Conservation (phyloP, 2,888 invertebrate species). For the Drosophila emarginata region DNA sequence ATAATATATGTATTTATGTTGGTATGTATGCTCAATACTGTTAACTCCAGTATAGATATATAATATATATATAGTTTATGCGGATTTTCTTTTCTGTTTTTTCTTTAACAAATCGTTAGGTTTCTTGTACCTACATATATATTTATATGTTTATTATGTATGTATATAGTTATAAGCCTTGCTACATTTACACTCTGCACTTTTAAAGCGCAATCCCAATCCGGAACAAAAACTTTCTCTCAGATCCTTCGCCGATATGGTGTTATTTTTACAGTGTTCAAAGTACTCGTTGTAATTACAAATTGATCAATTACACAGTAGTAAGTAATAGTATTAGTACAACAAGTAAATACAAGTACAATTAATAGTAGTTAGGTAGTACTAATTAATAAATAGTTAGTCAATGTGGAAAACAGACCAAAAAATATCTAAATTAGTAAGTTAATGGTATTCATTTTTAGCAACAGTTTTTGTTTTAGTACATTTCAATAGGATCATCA, state of each 20-base stretch:
- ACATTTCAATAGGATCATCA: neutral
- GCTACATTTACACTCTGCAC: constrained; percentile 50
- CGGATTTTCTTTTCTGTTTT: constrained; percentile 34
- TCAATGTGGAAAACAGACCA: constrained; percentile 4
- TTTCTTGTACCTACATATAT: constrained; percentile 19
- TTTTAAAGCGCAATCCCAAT: constrained; percentile 63
- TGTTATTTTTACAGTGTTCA: constrained; percentile 79
- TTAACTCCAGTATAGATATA: constrained; percentile 39
- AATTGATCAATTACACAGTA: constrained; percentile 23
- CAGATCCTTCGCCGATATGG: constrained; percentile 70
- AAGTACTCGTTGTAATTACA: constrained; percentile 46
- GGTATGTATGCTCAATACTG: constrained; percentile 39
- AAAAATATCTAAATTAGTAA: constrained; percentile 5
- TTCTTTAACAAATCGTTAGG: constrained; percentile 50
- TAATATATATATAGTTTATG: constrained; percentile 33
- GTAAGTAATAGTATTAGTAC: constrained; percentile 9
- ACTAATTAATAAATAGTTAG: constrained; percentile 11
- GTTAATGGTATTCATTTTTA: neutral
- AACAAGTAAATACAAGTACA: constrained; percentile 26
- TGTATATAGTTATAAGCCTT: constrained; percentile 39
- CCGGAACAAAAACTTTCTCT: constrained; percentile 32
- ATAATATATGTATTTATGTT: constrained; percentile 48
- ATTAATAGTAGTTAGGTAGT: constrained; percentile 27
- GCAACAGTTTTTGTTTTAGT: neutral
- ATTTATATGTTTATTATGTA: too few relatives aligned